phyloP scores from a whole-genome alignment of 2,113 vertebrate genomes.

The Sebastes fasciatus region DNA sequence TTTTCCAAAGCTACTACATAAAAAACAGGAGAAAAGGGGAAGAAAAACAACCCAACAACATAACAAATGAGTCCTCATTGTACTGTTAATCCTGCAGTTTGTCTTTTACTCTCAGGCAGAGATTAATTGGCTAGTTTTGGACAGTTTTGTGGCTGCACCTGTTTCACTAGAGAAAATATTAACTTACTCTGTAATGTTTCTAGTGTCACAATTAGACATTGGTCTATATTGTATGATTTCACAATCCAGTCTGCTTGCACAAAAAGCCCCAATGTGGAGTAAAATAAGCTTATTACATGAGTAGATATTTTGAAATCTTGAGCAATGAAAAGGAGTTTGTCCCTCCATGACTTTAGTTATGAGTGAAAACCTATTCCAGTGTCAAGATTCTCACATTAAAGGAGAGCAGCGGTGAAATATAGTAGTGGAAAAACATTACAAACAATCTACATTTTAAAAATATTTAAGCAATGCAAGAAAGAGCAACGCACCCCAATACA shows the following conservation, averaged over 20 bases:
- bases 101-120: not conserved
- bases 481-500: not conserved
- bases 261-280: not conserved
- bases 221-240: not conserved
- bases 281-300: not conserved
- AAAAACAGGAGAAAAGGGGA: not conserved
- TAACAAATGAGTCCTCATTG: not conserved
- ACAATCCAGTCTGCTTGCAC: not conserved
- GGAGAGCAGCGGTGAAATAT: not conserved
- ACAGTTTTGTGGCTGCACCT: not conserved
- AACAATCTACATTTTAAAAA: not conserved
- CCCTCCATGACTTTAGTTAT: not conserved
- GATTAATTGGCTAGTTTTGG: not conserved
- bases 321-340: not conserved
- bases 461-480: not conserved
- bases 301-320: not conserved
- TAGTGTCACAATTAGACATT: not conserved
- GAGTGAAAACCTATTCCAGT: not conserved
- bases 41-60: slow-evolving; percentile 4
- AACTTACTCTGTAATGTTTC: not conserved
- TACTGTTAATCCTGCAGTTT: not conserved
- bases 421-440: not conserved
- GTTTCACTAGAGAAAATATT: not conserved
- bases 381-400: not conserved
- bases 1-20: slow-evolving; percentile 7